phyloP scores from a whole-genome alignment of 2,113 vertebrate species.

The Fulmarus glacialis region DNA sequence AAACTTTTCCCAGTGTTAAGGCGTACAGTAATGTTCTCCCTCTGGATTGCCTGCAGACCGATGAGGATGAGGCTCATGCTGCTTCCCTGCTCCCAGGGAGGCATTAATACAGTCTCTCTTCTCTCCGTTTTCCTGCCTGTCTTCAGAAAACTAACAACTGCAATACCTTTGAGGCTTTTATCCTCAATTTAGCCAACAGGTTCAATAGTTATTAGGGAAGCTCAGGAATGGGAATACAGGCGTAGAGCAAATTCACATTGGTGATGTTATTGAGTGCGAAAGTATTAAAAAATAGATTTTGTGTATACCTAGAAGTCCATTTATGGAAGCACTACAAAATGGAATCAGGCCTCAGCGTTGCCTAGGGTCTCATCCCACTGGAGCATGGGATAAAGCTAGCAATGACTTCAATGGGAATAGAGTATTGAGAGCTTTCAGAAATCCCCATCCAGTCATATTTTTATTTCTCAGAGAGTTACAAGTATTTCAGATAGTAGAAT shows the following conservation, averaged over 20 bases:
- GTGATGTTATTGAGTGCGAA: neutral
- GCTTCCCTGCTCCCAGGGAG: neutral
- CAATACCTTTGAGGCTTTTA: slow-evolving; percentile 42
- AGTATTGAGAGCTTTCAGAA: slow-evolving; percentile 3
- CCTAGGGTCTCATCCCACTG: neutral
- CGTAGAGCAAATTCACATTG: neutral
- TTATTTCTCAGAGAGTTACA: neutral
- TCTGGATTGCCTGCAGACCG: neutral
- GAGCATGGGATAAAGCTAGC: neutral
- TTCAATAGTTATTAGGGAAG: slow-evolving; percentile 15
- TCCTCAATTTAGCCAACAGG: slow-evolving; percentile 10
- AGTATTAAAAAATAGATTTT: slow-evolving; percentile 28
- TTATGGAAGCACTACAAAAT: neutral
- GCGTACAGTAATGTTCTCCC: neutral
- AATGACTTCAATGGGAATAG: neutral
- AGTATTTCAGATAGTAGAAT: neutral
- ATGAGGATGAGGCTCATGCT: neutral
- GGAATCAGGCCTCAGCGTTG: neutral
- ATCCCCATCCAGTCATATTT: neutral
- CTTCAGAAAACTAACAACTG: neutral
- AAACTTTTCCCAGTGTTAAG: neutral
- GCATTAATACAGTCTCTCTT: neutral
- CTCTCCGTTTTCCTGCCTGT: neutral
- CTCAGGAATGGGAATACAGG: slow-evolving; percentile 11
- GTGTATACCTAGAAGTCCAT: neutral